Evolutionary conservation across 64 coral and sea anemone genomes (phyloP), one percentile per base, ranked within the genome.

Genomic region (Platygyra sinensis): DNA sequence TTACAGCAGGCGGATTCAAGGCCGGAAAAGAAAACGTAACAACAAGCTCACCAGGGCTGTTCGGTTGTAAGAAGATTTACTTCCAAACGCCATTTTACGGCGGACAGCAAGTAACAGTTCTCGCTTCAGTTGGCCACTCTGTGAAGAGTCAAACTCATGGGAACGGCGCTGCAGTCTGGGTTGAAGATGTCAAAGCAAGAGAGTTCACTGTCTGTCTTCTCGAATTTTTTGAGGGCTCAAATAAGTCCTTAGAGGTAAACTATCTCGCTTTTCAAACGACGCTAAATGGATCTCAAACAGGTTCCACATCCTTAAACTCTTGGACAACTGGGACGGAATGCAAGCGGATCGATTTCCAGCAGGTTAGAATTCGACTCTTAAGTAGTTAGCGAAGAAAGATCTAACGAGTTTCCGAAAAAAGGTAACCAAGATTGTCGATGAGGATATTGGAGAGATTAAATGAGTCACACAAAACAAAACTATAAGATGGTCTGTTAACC

Each of bases 91-190:
- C 89, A 8, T 91, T 91, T 63, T 30, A 13, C 30, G 89, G 80
- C 24, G 42, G 49, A 50, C 55, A 74, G 18, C 63, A 22, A 36
- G 72, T 91, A 16, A 86, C 76, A 19, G 72, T 33, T n/a, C 82
- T 91, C 31, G 69, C 62, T 30, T 91, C 89, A 2, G 67, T 52
- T n/a, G 42, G 79, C 29, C 89, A 91, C 12, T 65, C 55, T 52
- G 61, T 62, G 54, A 74, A 80, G 36, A 19, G 59, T 5, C 28
- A 18, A 42, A 75, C 30, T 46, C 46, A 67, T 77, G 46, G 89
- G 20, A 49, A 72, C 22, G 89, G 89, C 9, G 89, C 89, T n/a
- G 82, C 89, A 75, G 49, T 91, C 16, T 91, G 89, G 89, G 80
- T 91, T 24, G 84, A 85, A 62, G 42, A 32, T 24, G 72, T 86